Evolutionary conservation across 2,113 vertebrate species (phyloP).

Genomic region (Motacilla tschutschensis): DNA sequence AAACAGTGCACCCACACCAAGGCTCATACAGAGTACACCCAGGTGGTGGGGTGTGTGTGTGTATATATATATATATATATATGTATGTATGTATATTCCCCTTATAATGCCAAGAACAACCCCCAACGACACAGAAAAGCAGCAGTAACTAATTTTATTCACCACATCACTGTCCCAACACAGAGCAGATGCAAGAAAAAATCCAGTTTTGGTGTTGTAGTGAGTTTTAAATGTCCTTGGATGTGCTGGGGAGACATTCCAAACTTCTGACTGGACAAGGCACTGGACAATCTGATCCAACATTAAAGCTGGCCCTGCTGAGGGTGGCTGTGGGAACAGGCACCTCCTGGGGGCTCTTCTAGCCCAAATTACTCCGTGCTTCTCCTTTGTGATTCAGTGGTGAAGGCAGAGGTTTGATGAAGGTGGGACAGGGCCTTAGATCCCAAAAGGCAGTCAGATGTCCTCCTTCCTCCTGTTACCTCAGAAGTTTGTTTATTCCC

Average conservation of each 20-base stretch:
- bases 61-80: background rate
- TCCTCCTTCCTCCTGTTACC: background rate
- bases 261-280: background rate
- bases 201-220: background rate
- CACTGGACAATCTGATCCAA: background rate
- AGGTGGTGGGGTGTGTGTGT: accelerated
- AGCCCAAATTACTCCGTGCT: background rate
- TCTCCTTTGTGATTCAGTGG: background rate
- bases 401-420: background rate
- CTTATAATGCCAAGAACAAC: background rate
- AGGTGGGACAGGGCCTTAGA: background rate
- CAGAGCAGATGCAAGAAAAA: background rate
- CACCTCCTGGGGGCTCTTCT: background rate
- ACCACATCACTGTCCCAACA: background rate
- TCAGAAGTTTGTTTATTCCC: background rate
- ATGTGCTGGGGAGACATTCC: background rate
- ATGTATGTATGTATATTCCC: background rate
- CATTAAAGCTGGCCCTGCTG: background rate
- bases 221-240: background rate
- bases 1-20: background rate
- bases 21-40: background rate
- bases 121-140: accelerated
- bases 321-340: background rate
- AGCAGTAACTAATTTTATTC: background rate
- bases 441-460: background rate